A percentile compares a stretch with the other conserved stretches of the same genome.
phyloP scores from a whole-genome alignment of 1,140 invertebrate species.

The Heliconius eleuchia region DNA sequence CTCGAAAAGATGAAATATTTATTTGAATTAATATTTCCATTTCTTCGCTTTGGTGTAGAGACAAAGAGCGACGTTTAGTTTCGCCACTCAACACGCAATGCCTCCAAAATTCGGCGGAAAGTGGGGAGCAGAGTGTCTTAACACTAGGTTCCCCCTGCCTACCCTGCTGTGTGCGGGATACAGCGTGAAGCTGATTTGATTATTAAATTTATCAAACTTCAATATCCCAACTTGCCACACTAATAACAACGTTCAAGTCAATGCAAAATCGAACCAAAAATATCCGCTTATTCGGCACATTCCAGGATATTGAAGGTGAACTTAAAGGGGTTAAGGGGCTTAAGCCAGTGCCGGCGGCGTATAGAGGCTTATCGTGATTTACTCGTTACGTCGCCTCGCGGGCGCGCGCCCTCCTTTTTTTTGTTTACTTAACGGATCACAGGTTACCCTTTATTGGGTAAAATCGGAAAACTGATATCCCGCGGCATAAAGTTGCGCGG shows the following conservation, averaged over 20 bases:
- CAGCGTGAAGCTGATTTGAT: too few species aligned
- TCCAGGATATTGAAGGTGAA: constrained; percentile 46
- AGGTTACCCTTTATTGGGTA: constrained; percentile 45
- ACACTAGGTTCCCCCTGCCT: too few species aligned
- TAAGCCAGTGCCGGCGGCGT: constrained; percentile 38
- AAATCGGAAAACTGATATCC: constrained; percentile 46
- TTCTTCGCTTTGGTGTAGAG: too few species aligned
- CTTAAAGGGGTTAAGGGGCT: constrained; percentile 60
- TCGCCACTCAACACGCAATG: too few species aligned
- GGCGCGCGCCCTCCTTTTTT: constrained; percentile 63
- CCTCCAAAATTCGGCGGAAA: too few species aligned
- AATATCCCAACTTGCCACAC: not conserved
- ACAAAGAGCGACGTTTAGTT: too few species aligned
- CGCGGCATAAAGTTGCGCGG: constrained; percentile 34
- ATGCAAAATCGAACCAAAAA: constrained; percentile 18
- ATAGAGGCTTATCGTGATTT: constrained; percentile 54
- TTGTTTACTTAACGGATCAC: constrained; percentile 78
- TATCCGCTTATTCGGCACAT: constrained; percentile 64
- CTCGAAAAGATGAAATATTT: too few species aligned
- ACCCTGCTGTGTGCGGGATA: too few species aligned
- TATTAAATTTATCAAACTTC: too few species aligned
- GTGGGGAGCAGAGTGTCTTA: too few species aligned
- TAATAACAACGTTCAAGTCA: not conserved
- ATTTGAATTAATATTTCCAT: too few species aligned
- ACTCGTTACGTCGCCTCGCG: constrained; percentile 66